A percentile compares a stretch with the other conserved stretches of the same genome.
Conservation (phyloP, 2,113 vertebrate species). For the Mionectes macconnelli region DNA sequence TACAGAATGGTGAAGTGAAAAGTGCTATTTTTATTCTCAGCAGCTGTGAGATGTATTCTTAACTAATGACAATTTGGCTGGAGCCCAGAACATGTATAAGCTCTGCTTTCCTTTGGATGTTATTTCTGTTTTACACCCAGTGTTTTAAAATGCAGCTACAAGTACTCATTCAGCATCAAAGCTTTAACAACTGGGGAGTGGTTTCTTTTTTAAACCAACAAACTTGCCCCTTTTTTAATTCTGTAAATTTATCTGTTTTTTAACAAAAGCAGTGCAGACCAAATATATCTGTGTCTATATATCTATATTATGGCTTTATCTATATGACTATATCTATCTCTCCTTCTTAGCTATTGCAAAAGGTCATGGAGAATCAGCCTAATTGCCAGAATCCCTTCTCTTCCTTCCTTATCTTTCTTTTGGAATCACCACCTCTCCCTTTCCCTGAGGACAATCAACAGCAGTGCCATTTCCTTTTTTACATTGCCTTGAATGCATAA, state of each 20-base stretch:
- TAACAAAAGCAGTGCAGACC: neutral
- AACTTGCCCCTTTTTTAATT: neutral
- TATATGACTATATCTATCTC: neutral
- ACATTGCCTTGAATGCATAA: conserved; percentile 19
- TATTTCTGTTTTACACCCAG: conserved; percentile 42
- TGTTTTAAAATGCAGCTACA: neutral
- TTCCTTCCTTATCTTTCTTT: neutral
- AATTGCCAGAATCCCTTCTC: neutral
- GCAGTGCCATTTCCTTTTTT: neutral
- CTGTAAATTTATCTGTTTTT: neutral
- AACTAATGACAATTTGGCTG: conserved; percentile 22
- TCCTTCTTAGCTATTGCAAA: neutral
- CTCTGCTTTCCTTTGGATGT: neutral
- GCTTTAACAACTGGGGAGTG: neutral
- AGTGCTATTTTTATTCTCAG: neutral
- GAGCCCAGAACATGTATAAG: neutral
- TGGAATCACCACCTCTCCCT: neutral
- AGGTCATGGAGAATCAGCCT: neutral
- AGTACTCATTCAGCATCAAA: neutral
- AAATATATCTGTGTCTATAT: neutral
- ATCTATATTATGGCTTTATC: neutral
- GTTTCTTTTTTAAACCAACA: neutral
- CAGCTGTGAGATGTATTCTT: conserved; percentile 12
- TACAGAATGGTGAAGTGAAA: neutral
- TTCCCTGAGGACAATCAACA: conserved; percentile 4